Evolutionary conservation across 53 echinoderm and acorn worm species (phyloP).

Genomic region (Paracentrotus lividus): DNA sequence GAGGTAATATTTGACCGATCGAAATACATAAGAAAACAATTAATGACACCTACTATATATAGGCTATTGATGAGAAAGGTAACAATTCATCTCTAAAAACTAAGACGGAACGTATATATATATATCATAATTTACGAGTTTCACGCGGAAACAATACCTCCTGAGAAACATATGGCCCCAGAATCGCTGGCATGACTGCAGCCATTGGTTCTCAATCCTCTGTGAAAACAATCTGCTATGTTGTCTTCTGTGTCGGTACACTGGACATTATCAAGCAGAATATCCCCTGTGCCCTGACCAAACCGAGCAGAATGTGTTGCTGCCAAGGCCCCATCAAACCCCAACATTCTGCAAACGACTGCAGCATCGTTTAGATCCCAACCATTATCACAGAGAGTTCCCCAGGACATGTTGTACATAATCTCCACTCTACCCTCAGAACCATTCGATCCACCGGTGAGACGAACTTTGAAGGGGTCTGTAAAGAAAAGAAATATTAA

Average conservation of each 20-base stretch:
- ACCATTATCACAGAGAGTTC: not conserved
- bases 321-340: slow-evolving; percentile 13
- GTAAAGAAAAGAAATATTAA: slow-evolving; percentile 21
- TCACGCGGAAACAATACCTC: not conserved
- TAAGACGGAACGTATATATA: no score
- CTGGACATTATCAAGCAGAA: not conserved
- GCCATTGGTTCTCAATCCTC: not conserved
- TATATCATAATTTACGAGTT: not conserved
- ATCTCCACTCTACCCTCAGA: slow-evolving; percentile 17
- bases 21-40: no score
- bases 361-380: not conserved
- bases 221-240: not conserved
- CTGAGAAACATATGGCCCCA: not conserved
- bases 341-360: slow-evolving; percentile 18
- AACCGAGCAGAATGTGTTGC: not conserved
- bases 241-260: not conserved
- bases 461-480: slow-evolving; percentile 28
- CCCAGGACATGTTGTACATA: not conserved
- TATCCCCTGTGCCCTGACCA: not conserved
- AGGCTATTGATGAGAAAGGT: no score
- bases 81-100: no score
- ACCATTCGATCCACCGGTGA: not conserved
- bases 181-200: not conserved
- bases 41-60: no score
- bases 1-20: no score